Conservation (phyloP, 2,113 vertebrate species). For the Elanoides forficatus region DNA sequence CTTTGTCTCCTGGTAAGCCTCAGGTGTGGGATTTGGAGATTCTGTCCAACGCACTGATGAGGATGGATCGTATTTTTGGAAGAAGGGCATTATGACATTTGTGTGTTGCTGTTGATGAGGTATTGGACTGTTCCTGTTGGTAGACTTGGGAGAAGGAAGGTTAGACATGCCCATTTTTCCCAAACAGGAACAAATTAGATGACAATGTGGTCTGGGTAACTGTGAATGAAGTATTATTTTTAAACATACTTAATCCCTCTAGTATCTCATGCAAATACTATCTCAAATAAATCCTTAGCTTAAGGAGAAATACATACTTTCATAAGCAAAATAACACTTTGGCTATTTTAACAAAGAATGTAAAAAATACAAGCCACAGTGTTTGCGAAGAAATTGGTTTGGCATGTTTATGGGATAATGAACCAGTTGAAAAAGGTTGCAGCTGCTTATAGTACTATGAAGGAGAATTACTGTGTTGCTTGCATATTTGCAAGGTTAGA, state of each 20-base stretch:
- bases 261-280: neutral
- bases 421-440: neutral
- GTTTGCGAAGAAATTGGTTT: neutral
- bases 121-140: neutral
- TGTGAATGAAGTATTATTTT: neutral
- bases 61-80: neutral
- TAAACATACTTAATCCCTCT: neutral
- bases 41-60: neutral
- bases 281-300: neutral
- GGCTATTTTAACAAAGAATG: neutral
- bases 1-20: neutral
- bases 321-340: neutral
- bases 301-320: neutral
- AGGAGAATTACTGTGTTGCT: neutral
- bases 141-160: neutral
- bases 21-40: neutral
- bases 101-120: neutral
- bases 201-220: rapidly evolving
- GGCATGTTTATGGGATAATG: neutral
- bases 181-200: neutral
- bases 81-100: neutral
- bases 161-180: neutral
- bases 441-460: neutral
- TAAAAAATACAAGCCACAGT: neutral
- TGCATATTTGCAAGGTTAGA: neutral